Conservation (phyloP, 2,888 invertebrate species). For the Apantesis nais region DNA sequence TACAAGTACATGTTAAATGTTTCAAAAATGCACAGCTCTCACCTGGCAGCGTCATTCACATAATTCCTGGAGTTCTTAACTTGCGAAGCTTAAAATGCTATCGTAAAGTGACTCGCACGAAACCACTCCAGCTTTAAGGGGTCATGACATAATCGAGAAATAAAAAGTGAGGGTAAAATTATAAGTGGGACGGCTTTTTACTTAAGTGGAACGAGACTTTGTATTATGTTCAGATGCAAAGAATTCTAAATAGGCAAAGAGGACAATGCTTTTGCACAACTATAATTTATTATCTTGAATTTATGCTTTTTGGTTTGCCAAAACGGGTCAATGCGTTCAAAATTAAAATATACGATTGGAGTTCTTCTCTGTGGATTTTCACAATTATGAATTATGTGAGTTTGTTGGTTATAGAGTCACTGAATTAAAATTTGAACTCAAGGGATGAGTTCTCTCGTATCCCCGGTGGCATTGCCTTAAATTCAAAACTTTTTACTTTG, state of each 20-base stretch:
- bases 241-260: constrained; percentile 38
- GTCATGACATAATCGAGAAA: constrained; percentile 44
- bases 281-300: constrained; percentile 39
- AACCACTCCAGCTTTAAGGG: constrained; percentile 36
- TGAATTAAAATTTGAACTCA: not conserved
- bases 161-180: constrained; percentile 51
- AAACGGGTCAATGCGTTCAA: constrained; percentile 16
- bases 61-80: constrained; percentile 33
- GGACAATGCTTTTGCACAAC: constrained; percentile 50
- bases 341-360: constrained; percentile 9
- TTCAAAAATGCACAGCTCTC: constrained; percentile 3
- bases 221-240: constrained; percentile 44
- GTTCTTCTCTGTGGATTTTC: not conserved
- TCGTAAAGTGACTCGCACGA: constrained; percentile 45
- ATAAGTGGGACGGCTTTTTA: constrained; percentile 48
- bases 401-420: not conserved
- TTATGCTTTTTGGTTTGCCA: constrained; percentile 9
- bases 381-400: constrained; percentile 1
- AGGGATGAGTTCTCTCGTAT: not conserved
- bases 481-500: not conserved
- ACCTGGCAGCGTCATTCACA: constrained; percentile 17
- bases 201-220: constrained; percentile 48
- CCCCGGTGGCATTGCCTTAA: not conserved
- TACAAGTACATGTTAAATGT: not conserved
- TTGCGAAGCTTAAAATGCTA: constrained; percentile 39